Evolutionary conservation across 2,888 invertebrate species (phyloP), one percentile per base, ranked within the genome.

Genomic region (Ophion ventricosus): DNA sequence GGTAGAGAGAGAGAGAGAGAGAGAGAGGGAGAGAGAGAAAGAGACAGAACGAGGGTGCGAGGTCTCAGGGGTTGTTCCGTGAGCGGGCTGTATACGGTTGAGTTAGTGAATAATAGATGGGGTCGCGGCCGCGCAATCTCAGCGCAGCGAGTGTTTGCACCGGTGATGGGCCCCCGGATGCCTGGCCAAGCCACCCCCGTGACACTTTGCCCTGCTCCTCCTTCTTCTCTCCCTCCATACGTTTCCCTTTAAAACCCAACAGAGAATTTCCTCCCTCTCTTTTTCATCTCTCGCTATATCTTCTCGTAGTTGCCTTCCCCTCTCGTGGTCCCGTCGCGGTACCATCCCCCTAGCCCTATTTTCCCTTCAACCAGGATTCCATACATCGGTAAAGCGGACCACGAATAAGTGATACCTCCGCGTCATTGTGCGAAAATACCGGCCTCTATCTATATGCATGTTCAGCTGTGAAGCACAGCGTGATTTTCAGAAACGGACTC

Each of bases 111-210:
- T 93, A 92, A 93, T 93, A 92, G 90, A 93, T 92, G 88, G 91
- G 90, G 90, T 91, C 91, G 92, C 87, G 91, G 91, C 89, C 91
- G 91, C 92, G 92, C 92, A 92, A 93, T 93, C 92, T 92, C 93
- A 89, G 87, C 90, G 88, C 80, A 86, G 89, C 88, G 90, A 90
- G 91, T 93, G 93, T 93, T 93, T 93, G 91, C 93, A 88, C 90
- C 91, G 90, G 89, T 93, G 93, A 93, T 93, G 90, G 92, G 90
- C 84, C 88, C 83, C 86, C 73, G 87, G 86, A 87, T 84, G 85
- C 85, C 84, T 73, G 54, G 69, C 80, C 79, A 78, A 82, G 54
- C 85, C 74, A 75, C 67, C 77, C 79, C 35, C 49, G 66, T 66
- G 23, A 83, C 84, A 80, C 72, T 77, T 69, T 49, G 83, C 82